Evolutionary conservation across 2,888 invertebrate genomes (phyloP), one percentile per base, ranked within the genome.

Genomic region (Sphaeridia pumilis): DNA sequence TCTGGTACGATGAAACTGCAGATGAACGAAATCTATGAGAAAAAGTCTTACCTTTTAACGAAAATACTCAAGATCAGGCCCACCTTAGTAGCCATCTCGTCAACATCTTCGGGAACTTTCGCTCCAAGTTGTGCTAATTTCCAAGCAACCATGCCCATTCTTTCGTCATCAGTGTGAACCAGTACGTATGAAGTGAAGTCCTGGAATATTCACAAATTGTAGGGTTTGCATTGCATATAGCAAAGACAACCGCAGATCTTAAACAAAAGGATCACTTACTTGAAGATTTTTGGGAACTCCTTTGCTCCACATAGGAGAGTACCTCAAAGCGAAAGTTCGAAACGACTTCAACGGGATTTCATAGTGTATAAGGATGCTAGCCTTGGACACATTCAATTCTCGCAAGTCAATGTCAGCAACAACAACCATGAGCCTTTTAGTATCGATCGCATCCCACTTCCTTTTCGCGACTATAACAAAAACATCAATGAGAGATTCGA

Each of bases 291-390:
- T 17, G 17, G 5, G 12, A 38, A 38, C 17, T 12, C 38, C 38
- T 28, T 46, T n/a, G 10, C 26, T 46, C 52, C 52, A 52, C 35
- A 52, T 34, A 4, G 46, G 17, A 2, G 52, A 46, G 22, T 46
- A 52, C 3, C 52, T 36, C 2, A 52, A 12, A n/a, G 52, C 52
- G 46, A 52, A 52, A 27, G 41, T 38, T 22, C 41, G n/a, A n/a
- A n/a, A n/a, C n/a, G n/a, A n/a, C 17, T 44, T 34, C 22, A 21
- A 27, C 24, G 52, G 46, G 22, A 52, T 25, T 17, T 52, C 52
- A 34, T 46, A 52, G 27, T 52, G 52, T 20, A 52, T 52, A n/a
- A 52, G 10, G n/a, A 52, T 26, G n/a, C 7, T 7, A 10, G 52
- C 46, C n/a, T 35, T 41, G 7, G 36, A 21, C 10, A 46, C 31